Evolutionary conservation across 2,888 invertebrate species (phyloP), one percentile per base, ranked within the genome.

Genomic region (Habrosyne pyritoides): DNA sequence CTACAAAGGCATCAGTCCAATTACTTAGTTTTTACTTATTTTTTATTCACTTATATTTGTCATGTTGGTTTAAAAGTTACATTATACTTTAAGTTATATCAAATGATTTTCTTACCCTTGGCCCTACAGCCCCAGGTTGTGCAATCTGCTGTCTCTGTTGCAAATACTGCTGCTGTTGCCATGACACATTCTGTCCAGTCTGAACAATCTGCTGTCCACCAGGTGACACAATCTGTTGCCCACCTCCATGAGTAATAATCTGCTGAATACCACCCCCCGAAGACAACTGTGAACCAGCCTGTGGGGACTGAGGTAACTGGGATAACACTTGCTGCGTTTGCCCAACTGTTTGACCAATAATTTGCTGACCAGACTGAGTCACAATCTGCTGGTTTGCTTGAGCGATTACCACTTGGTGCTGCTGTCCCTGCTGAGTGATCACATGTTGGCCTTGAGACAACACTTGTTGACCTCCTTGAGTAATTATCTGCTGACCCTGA

Each of bases 121-220:
- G 93, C 56, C 92, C 93, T 6, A 93, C 92, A 59, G 88, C 83
- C 53, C 91, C 92, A 0, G 92, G 92, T 63, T 93, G 94, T 30
- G 89, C 91, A 14, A 91, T 90, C 63, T 93, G 93, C 65, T 93
- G 93, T 46, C 92, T 82, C 64, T 91, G 91, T 63, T 85, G 92
- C 64, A 93, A 75, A 57, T 92, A 93, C 64, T 92, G 93, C 63
- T 93, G 93, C 58, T 93, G 93, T 60, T 91, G 92, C 91, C 91
- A 91, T 0, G 90, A 83, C 10, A 92, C 90, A 73, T 87, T 89
- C 71, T 89, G 93, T 1, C 87, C 89, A 10, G 89, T 89, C 67
- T 89, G 91, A 10, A 91, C 87, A 21, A 91, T 84, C 59, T 90
- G 90, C 57, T 90, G 91, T 0, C 89, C 90, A 0, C 90, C 89